phyloP scores from a whole-genome alignment of 2,888 invertebrate genomes.

The Aproaerema taeniolella region DNA sequence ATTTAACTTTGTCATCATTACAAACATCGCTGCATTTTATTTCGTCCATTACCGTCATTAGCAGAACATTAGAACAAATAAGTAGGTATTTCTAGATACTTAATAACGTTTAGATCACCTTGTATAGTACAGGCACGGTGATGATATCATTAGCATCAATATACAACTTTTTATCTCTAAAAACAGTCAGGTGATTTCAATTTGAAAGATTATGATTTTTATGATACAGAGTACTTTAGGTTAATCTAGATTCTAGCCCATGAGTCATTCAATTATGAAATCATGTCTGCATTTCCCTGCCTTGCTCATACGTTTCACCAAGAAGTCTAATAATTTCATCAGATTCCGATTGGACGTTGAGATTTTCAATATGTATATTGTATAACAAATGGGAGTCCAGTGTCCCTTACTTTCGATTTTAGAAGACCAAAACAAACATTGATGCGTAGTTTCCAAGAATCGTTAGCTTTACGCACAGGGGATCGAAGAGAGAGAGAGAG shows the following conservation, averaged over 20 bases:
- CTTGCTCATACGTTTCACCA: too few relatives aligned
- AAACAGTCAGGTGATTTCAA: too few relatives aligned
- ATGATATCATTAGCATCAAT: background rate
- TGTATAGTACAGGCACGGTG: background rate
- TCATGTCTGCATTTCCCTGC: too few relatives aligned
- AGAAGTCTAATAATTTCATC: too few relatives aligned
- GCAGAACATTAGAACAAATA: background rate
- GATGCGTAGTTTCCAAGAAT: conserved; percentile 20
- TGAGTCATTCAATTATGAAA: too few relatives aligned
- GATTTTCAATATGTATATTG: background rate
- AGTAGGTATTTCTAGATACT: background rate
- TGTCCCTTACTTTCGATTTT: conserved; percentile 15
- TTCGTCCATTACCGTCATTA: conserved; percentile 22
- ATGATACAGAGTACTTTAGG: too few relatives aligned
- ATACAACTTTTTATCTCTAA: background rate
- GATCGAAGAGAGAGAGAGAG: background rate
- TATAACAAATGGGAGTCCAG: background rate
- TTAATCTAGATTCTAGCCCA: too few relatives aligned
- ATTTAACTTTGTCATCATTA: conserved; percentile 24
- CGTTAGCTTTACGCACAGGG: conserved; percentile 15
- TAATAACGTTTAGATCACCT: background rate
- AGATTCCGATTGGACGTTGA: too few relatives aligned
- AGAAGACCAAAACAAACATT: conserved; percentile 7
- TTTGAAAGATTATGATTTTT: too few relatives aligned
- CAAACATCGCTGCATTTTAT: conserved; percentile 29